These are phyloP conservation scores for Micropoecilia bifurca DNA, from an alignment of 2,797 vertebrate species.

Conservation along the genomic window DNA sequence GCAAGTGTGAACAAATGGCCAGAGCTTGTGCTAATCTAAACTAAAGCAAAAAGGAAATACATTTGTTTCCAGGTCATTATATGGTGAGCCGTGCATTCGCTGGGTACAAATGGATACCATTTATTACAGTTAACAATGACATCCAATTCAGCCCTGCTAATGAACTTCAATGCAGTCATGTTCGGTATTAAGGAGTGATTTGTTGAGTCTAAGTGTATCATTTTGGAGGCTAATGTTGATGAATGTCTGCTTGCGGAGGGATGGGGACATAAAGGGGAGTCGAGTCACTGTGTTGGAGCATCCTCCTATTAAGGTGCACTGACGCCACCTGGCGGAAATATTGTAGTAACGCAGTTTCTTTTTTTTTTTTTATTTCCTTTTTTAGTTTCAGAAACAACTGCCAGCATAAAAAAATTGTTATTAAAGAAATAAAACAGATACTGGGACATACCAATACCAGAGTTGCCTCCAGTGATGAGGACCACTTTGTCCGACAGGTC, in stretches of 20 bases:
- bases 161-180: slow-evolving; percentile 82
- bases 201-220: slow-evolving; percentile 78
- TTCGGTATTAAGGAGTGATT: slow-evolving; percentile 80
- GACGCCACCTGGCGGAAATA: slow-evolving; percentile 70
- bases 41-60: slow-evolving; percentile 71
- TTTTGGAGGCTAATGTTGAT: slow-evolving; percentile 78
- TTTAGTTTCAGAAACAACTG: neutral
- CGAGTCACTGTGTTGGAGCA: slow-evolving; percentile 15
- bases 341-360: slow-evolving; percentile 28
- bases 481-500: slow-evolving; percentile 91
- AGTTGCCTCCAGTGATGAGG: slow-evolving; percentile 91
- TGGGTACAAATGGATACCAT: slow-evolving; percentile 74
- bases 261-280: slow-evolving; percentile 35
- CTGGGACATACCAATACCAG: slow-evolving; percentile 90
- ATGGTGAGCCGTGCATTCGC: slow-evolving; percentile 74
- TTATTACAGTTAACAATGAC: slow-evolving; percentile 83
- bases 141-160: slow-evolving; percentile 78
- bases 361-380: neutral
- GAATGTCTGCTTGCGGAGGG: slow-evolving; percentile 65
- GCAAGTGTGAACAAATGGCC: slow-evolving; percentile 67
- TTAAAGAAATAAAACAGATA: neutral
- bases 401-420: neutral
- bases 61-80: slow-evolving; percentile 79
- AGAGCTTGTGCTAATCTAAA: slow-evolving; percentile 71
- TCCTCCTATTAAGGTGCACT: slow-evolving; percentile 4